These are phyloP conservation scores for Watsonalla cultraria DNA, from an alignment of 2,888 invertebrate species.

Conservation along the genomic window DNA sequence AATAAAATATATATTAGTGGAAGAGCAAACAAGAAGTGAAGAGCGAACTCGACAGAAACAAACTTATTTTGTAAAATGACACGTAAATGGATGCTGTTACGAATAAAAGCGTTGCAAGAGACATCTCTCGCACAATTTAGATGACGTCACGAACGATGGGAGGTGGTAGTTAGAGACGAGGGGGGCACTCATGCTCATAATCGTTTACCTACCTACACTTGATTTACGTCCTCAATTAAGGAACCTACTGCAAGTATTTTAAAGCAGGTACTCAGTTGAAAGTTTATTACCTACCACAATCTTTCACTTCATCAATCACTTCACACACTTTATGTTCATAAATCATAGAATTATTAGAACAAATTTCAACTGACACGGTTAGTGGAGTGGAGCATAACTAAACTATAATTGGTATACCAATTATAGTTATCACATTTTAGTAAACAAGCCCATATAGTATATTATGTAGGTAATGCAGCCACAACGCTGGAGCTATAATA, in stretches of 20 bases:
- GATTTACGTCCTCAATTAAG: slow-evolving; percentile 35
- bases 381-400: no score
- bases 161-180: slow-evolving; percentile 26
- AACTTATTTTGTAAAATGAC: slow-evolving; percentile 20
- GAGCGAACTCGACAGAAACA: slow-evolving; percentile 19
- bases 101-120: slow-evolving; percentile 22
- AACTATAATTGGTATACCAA: no score
- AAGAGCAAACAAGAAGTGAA: slow-evolving; percentile 15
- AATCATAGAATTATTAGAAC: no score
- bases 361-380: no score
- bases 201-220: slow-evolving; percentile 22
- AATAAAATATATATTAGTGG: no score
- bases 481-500: background rate
- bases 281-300: no score
- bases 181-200: slow-evolving; percentile 25
- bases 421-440: no score
- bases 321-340: no score
- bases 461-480: background rate
- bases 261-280: no score
- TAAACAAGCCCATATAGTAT: background rate
- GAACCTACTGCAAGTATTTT: slow-evolving; percentile 10
- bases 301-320: no score
- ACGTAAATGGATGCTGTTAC: slow-evolving; percentile 22
- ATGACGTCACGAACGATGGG: slow-evolving; percentile 24
- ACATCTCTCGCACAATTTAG: slow-evolving; percentile 25